Base-by-base conservation (phyloP, 2,113 vertebrate species). In the Rhynchomys soricoides region DNA sequence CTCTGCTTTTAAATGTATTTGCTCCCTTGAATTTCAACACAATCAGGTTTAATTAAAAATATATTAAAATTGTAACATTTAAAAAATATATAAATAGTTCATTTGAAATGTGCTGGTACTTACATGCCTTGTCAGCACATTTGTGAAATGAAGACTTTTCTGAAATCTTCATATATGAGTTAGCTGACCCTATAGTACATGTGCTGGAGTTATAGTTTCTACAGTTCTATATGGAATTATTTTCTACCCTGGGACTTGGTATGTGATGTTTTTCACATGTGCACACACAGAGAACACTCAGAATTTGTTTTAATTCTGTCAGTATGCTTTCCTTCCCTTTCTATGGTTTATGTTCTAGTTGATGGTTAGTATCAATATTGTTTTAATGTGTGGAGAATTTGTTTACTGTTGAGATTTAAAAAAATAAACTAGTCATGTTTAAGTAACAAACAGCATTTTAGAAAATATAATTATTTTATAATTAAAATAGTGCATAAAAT, bases 1-100 rank as follows among this genome's bases (percentile, higher is more conserved):
- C 97, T 95, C 97, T 97, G 90, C 96, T 94, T 98, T 98, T 97
- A 96, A 95, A 97, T 98, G 96, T 97, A 95, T 95, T 98, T 98
- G 62, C 90, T 94, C 96, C 89, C 90, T 91, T 97, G 97, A 98
- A 97, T 97, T 97, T 98, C 86, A 95, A 68, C 96, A 96, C 97
- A 98, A 79, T 92, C 93, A 98, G 68, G 86, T 94, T 98, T 95
- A 83, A 3, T 93, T 94, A 95, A 96, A 62, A 0, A 6, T 62
- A 81, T 81, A 96, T 57, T 1, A 0, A 37, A 93, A 85, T 90
- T 78, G 26, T 0, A 0, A 83, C 45, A 97, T 43, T 95, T 94
- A 96, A 90, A 75, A 82, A 21, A 52, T 90, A 86, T 43, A 26
- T 90, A 52, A 50, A 87, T 93, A 94, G 40, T 90, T 88, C 57